A percentile compares a stretch with the other conserved stretches of the same genome.
Evolutionary conservation across 2,888 invertebrate species (phyloP).

Genomic region (Apamea sordens): DNA sequence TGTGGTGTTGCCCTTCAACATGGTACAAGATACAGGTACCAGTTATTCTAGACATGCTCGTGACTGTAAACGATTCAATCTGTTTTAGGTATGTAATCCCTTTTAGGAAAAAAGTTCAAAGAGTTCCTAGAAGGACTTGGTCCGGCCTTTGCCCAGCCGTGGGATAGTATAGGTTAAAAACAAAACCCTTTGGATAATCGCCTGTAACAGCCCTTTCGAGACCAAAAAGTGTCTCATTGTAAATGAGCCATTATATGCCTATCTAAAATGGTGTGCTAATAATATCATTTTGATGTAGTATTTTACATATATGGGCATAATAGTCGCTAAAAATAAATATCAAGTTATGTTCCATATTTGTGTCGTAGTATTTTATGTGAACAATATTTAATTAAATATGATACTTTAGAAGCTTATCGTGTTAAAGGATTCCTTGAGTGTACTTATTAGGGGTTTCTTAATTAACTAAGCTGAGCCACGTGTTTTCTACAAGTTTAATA

Average conservation of each 20-base stretch:
- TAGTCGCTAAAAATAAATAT: slow-evolving; percentile 16
- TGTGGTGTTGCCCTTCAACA: neutral
- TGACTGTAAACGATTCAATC: too few species aligned
- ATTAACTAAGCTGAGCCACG: neutral
- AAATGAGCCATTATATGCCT: slow-evolving; percentile 10
- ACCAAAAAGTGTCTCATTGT: neutral
- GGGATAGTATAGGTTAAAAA: too few species aligned
- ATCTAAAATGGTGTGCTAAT: slow-evolving; percentile 28
- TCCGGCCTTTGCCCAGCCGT: too few species aligned
- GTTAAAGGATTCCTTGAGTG: slow-evolving; percentile 4
- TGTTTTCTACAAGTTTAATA: neutral
- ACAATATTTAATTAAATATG: slow-evolving; percentile 18
- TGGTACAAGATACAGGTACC: neutral
- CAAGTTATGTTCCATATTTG: slow-evolving; percentile 18
- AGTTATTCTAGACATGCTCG: neutral
- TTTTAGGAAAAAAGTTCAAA: too few species aligned
- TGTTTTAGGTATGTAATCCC: too few species aligned
- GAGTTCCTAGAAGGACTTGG: too few species aligned
- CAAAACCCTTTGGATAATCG: neutral
- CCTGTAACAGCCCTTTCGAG: neutral
- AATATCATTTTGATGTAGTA: slow-evolving; percentile 5
- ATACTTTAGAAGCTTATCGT: neutral
- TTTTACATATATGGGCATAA: slow-evolving; percentile 26
- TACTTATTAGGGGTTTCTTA: neutral
- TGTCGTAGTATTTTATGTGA: slow-evolving; percentile 15